Conservation (phyloP, 2,797 vertebrate genomes). For the Melanotaenia boesemani region DNA sequence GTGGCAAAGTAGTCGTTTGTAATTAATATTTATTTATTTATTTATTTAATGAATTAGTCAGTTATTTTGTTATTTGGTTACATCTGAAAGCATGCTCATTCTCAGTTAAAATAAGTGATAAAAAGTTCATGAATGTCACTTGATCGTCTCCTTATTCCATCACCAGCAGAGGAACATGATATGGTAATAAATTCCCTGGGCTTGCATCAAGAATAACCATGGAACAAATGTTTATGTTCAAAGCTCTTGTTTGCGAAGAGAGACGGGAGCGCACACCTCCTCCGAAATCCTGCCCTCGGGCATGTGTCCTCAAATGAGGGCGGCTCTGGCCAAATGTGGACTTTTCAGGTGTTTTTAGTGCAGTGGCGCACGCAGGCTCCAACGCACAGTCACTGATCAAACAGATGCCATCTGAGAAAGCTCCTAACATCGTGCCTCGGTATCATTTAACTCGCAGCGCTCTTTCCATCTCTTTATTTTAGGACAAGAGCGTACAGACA, state of each 20-base stretch:
- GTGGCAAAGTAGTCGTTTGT: not conserved
- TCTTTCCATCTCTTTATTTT: slow-evolving; percentile 82
- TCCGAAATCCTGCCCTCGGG: slow-evolving; percentile 10
- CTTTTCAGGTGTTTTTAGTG: slow-evolving; percentile 55
- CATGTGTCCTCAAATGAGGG: slow-evolving; percentile 29
- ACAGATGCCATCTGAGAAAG: slow-evolving; percentile 74
- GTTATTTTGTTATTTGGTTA: not conserved
- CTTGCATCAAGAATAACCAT: slow-evolving; percentile 57
- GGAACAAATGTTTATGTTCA: slow-evolving; percentile 54
- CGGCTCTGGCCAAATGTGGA: slow-evolving; percentile 29
- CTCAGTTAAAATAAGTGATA: not conserved
- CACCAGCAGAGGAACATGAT: slow-evolving; percentile 46
- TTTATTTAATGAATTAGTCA: not conserved
- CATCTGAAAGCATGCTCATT: not conserved
- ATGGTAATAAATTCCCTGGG: slow-evolving; percentile 43
- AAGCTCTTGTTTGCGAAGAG: slow-evolving; percentile 17
- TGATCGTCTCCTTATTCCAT: slow-evolving; percentile 35
- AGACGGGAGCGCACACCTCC: slow-evolving; percentile 29
- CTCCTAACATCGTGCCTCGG: slow-evolving; percentile 65
- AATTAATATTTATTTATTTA: too few relatives aligned
- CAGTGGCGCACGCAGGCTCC: slow-evolving; percentile 3
- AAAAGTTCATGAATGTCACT: slow-evolving; percentile 21
- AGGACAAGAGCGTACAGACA: slow-evolving; percentile 76
- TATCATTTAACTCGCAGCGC: slow-evolving; percentile 64
- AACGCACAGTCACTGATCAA: slow-evolving; percentile 56